Evolutionary conservation across 2,113 vertebrate genomes (phyloP), one percentile per base, ranked within the genome.

Genomic region (Ploceus nigricollis): DNA sequence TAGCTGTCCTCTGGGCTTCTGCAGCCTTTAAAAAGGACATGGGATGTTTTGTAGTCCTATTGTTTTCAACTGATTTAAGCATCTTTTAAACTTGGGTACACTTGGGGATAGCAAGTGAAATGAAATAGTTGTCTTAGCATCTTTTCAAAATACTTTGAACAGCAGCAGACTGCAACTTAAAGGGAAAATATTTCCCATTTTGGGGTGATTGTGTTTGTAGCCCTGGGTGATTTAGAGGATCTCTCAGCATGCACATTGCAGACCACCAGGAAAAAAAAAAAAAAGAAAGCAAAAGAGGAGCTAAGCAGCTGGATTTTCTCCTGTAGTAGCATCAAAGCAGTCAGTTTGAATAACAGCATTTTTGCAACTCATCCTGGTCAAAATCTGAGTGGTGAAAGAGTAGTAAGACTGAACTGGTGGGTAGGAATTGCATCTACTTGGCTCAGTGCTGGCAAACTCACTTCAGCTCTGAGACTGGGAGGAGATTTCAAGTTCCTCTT

Each of bases 291-390:
- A 71, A 66, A 48, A 15, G 20, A 69, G 37, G 33, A 56, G 31
- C 10, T 76, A 72, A 89, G 13, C 15, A 69, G 42, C 7, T 60
- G 39, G 11, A 24, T 64, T 90, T 71, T 76, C 48, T 72, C 10
- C 56, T 72, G 22, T 6, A 50, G 39, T 45, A 37, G 57, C 35
- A 61, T 33, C 11, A 47, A 24, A 30, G 23, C 30, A 65, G 20
- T 58, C 45, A 35, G 15, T 78, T 72, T 66, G 72, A 33, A 45
- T 61, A 92, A 30, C 7, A 50, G 12, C 0, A 0, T 64, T 51
- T 42, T 60, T 1, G 0, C 39, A 63, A 13, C 39, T 58, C 2
- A 0, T 37, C 30, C 44, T n/a, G 23, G 8, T 66, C 48, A 53
- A 82, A 64, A 60, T 61, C 40, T 63, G 56, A 56, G 21, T 14